phyloP scores from a whole-genome alignment of 2,113 vertebrate genomes.

The Chlorodrepanis virens region DNA sequence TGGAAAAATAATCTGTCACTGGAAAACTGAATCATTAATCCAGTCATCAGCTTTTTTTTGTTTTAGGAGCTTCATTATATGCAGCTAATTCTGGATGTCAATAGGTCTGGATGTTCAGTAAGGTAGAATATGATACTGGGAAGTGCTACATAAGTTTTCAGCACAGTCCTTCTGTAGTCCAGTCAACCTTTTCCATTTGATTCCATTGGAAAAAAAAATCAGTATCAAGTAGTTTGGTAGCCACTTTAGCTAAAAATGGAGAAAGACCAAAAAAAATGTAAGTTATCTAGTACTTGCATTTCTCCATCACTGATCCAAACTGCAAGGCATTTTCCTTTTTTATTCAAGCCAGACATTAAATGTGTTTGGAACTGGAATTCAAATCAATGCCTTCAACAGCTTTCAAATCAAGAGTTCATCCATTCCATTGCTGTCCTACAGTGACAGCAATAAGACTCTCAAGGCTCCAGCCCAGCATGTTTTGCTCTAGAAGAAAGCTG shows the following conservation, averaged over 20 bases:
- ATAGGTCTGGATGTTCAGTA: neutral
- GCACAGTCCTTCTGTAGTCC: neutral
- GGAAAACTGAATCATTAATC: neutral
- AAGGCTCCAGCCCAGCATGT: slow-evolving; percentile 76
- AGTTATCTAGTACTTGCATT: slow-evolving; percentile 65
- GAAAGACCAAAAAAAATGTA: neutral
- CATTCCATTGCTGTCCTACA: slow-evolving; percentile 67
- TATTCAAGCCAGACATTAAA: slow-evolving; percentile 79
- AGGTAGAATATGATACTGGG: neutral
- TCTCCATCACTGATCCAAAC: slow-evolving; percentile 78
- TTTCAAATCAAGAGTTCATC: slow-evolving; percentile 12
- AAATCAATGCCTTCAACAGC: slow-evolving; percentile 54
- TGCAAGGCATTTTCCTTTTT: slow-evolving; percentile 67
- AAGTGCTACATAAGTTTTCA: neutral
- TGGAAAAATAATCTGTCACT: neutral
- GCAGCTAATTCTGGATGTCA: neutral
- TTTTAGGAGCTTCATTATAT: neutral
- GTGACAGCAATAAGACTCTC: slow-evolving; percentile 73
- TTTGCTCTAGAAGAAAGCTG: slow-evolving; percentile 72
- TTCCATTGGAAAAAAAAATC: neutral
- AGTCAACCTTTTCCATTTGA: neutral
- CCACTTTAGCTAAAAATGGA: neutral
- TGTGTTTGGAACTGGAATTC: slow-evolving; percentile 34
- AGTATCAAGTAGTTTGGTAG: neutral
- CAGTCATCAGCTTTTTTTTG: neutral